These are phyloP conservation scores for pig (Sus scrofa) DNA, from an alignment of 2,113 vertebrate genomes.

Conservation along the genomic window T2T-Sscrofa CM000830.6:40464501-40465000, in stretches of 20 bases:
- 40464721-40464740: slow-evolving; percentile 45
- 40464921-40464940: slow-evolving; percentile 31
- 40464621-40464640: slow-evolving; percentile 51
- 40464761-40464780: neutral
- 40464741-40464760: neutral
- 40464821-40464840: slow-evolving; percentile 39
- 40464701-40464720: neutral
- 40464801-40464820: neutral
- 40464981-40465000: slow-evolving; percentile 36
- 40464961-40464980: neutral
- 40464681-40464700: neutral
- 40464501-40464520: neutral
- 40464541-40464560: neutral
- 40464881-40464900: slow-evolving; percentile 38
- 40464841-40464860: slow-evolving; percentile 41
- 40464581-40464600: neutral
- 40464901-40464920: slow-evolving; percentile 31
- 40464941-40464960: slow-evolving; percentile 54
- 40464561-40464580: slow-evolving; percentile 7
- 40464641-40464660: slow-evolving; percentile 56
- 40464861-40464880: slow-evolving; percentile 49
- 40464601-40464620: slow-evolving; percentile 22
- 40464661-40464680: slow-evolving; percentile 17
- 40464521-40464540: neutral
- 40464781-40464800: neutral